Evolutionary conservation across 1,140 invertebrate genomes (phyloP), one percentile per base, ranked within the genome.

Genomic region (Pseudomyrmex pallidus): DNA sequence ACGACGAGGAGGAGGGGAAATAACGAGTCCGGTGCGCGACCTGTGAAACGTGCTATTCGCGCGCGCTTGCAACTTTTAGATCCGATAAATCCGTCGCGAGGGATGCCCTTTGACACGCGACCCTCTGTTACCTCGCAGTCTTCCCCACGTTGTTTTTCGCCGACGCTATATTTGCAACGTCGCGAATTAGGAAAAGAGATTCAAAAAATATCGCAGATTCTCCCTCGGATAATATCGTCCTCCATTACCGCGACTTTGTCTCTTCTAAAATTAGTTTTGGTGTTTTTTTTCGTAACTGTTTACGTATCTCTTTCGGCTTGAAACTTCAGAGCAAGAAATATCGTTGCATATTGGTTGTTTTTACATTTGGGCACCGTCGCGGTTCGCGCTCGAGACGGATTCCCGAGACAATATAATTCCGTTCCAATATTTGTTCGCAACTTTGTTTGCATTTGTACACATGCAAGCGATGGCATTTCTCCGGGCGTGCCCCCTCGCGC

Each of bases 51-150:
- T 78, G 54, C 83, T 73, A 89, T 86, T 64, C 67, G 12, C 72
- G 20, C 82, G 12, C 72, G 20, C 82, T 73, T 74, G 84, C 86
- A 89, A 89, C 88, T 88, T 89, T 85, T 86, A 84, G 66, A 87
- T 88, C 85, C 87, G 70, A 84, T 88, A 86, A 88, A 88, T 83
- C 84, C 70, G 50, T 17, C 15, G 62, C 54, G 54, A 9, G 76
- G 22, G 68, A 73, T 82, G 74, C 74, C 63, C 74, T 72, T 63
- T 67, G 74, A 74, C 78, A 78, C 50, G 13, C 54, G 52, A n/a
- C 62, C 9, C 63, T 35, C 35, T 7, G 35, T 44, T 35, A 64
- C 25, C 44, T 72, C 85, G 48, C 68, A 54, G 13, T 54, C 77
- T 80, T 82, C 35, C 44, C 46, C 63, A 68, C 56, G 22, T 56